Evolutionary conservation across 2,888 invertebrate species (phyloP), one percentile per base, ranked within the genome.

Genomic region (Mesorhabditis spiculigera): DNA sequence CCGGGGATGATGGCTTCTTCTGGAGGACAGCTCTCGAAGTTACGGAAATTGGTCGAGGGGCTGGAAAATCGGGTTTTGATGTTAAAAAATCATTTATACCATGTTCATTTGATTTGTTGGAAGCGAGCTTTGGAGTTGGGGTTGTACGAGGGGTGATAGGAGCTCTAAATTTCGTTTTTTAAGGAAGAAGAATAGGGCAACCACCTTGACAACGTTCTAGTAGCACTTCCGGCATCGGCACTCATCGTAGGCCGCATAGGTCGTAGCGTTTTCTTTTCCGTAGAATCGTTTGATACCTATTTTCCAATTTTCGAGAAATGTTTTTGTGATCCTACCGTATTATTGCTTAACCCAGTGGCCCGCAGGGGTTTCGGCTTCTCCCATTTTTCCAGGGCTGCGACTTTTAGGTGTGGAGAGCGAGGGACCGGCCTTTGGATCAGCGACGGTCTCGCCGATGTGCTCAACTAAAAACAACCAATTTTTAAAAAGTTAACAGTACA

Each of bases 361-460:
- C 58, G 58, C 10, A 50, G 58, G 58, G n/a, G 58, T 50, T n/a
- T 50, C 58, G 58, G 58, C 58, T 50, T 50, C n/a, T 50, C 58
- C 8, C 8, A 13, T n/a, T 10, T 50, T 10, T 13, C 58, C 8
- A 50, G 8, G 58, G 8, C n/a, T 50, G 58, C 58, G 58, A n/a
- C n/a, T 50, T 50, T 50, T 50, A n/a, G 58, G 8, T 50, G 58
- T n/a, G 28, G 28, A 28, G 28, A 28, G 28, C 28, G 28, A 28
- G n/a, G 10, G 58, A 50, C 58, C 8, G 10, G 10, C 58, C 10
- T 50, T 50, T 50, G 58, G 10, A 50, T n/a, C n/a, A 50, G n/a
- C 8, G 58, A 50, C 58, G 58, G 58, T 10, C 58, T 10, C 8
- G 58, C 58, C 2, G 58, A 50, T 10, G 58, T 50, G 58, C 58